phyloP scores from a whole-genome alignment of 2,113 vertebrate species.

The Syngnathus floridae region DNA sequence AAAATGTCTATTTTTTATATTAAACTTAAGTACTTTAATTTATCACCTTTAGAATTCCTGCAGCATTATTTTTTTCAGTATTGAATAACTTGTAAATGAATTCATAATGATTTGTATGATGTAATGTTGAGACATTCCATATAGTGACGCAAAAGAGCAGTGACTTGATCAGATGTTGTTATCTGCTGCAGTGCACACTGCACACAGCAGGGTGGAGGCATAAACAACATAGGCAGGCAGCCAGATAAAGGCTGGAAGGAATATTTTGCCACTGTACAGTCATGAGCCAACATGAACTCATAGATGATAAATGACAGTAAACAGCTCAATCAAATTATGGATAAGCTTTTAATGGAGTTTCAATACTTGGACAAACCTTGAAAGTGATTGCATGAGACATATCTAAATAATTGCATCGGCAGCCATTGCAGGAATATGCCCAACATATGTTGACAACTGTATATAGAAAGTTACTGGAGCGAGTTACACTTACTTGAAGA shows the following conservation, averaged over 20 bases:
- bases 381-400: too few species aligned
- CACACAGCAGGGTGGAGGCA: slow-evolving; percentile 22
- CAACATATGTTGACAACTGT: too few species aligned
- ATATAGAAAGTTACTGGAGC: background rate
- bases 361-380: too few species aligned
- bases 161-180: slow-evolving; percentile 16
- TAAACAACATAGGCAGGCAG: background rate
- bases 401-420: too few species aligned
- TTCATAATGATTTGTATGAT: background rate
- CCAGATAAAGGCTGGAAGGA: slow-evolving; percentile 2
- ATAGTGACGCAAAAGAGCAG: slow-evolving; percentile 17
- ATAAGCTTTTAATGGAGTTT: background rate
- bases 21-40: too few species aligned
- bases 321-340: background rate
- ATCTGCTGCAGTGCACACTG: slow-evolving; percentile 27
- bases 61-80: background rate
- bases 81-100: background rate
- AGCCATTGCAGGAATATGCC: too few species aligned
- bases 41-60: background rate
- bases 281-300: background rate
- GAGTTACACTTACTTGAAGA: slow-evolving; percentile 78
- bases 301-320: too few species aligned
- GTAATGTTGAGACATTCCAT: background rate
- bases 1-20: too few species aligned
- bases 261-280: background rate